Base-by-base conservation (phyloP, 2,797 vertebrate species). In the Lutjanus campechanus region DNA sequence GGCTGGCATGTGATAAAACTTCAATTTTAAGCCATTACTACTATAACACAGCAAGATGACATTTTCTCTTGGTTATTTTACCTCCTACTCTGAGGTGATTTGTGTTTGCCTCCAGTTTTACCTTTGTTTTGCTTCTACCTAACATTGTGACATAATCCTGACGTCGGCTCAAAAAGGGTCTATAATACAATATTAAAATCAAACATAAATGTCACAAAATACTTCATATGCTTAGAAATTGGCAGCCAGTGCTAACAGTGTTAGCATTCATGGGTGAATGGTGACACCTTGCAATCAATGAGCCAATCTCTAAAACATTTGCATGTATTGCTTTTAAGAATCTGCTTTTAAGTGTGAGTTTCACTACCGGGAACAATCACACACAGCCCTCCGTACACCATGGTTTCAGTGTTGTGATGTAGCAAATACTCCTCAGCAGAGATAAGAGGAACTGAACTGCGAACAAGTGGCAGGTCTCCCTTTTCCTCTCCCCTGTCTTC, bases 401-500 rank as follows among this genome's bases (percentile, higher is more conserved):
- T 1, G 7, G 43, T 10, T 69, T 63, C 51, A 55, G n/a, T 43
- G 61, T n/a, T 77, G 22, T 56, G 64, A 75, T 69, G 46, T 22
- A 50, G n/a, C 9, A 61, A 40, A 50, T 46, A 29, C 71, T 75
- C 9, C 53, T 61, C 51, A 5, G 17, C 55, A 54, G 17, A 76
- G 64, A 76, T 47, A 19, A 70, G 70, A 84, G 53, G 40, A 76
- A 55, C n/a, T 43, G 29, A 73, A 73, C 47, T 11, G 1, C n/a
- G 43, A 67, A 63, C 29, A 60, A 77, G 44, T 65, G 74, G 0
- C 76, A 72, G n/a, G 64, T 53, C 55, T 58, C 40, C 19, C 44
- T 44, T 63, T 54, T 51, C 46, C 29, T 36, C 64, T 22, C 8
- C 44, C 46, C 83, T 78, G 55, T 68, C 79, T 36, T 78, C 72